Conservation (phyloP, 2,888 invertebrate genomes). For the Plebejus anna region DNA sequence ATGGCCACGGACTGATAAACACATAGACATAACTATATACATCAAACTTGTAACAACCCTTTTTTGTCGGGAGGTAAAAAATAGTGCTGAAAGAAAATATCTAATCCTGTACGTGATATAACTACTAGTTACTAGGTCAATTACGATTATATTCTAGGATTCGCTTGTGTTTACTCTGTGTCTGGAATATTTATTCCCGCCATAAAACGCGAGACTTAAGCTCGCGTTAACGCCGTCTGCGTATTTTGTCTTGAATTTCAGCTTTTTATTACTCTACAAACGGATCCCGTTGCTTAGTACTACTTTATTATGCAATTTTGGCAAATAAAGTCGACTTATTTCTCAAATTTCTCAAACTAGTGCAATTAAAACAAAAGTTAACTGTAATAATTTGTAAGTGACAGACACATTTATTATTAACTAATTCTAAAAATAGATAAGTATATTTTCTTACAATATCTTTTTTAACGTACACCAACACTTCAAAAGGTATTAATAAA, state of each 20-base stretch:
- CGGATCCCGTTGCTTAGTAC: neutral
- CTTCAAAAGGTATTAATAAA: too few species aligned
- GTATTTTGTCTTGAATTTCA: constrained; percentile 22
- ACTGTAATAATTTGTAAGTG: too few species aligned
- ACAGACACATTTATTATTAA: too few species aligned
- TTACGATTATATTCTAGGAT: neutral
- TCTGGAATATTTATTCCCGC: neutral
- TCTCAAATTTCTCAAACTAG: neutral
- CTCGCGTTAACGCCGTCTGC: constrained; percentile 11
- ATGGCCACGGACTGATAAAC: neutral
- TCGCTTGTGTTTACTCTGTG: neutral
- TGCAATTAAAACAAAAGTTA: neutral
- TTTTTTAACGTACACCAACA: too few species aligned
- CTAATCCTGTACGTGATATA: neutral
- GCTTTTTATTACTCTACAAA: constrained; percentile 20
- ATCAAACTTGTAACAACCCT: too few species aligned
- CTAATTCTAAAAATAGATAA: too few species aligned
- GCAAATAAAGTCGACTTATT: neutral
- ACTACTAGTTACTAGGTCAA: neutral
- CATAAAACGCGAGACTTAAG: neutral
- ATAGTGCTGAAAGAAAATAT: neutral
- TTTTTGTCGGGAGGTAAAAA: too few species aligned
- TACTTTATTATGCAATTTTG: neutral
- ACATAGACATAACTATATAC: too few species aligned
- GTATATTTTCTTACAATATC: too few species aligned